Evolutionary conservation across 2,113 vertebrate species (phyloP), one percentile per base, ranked within the genome.

Genomic region (Gadus macrocephalus): DNA sequence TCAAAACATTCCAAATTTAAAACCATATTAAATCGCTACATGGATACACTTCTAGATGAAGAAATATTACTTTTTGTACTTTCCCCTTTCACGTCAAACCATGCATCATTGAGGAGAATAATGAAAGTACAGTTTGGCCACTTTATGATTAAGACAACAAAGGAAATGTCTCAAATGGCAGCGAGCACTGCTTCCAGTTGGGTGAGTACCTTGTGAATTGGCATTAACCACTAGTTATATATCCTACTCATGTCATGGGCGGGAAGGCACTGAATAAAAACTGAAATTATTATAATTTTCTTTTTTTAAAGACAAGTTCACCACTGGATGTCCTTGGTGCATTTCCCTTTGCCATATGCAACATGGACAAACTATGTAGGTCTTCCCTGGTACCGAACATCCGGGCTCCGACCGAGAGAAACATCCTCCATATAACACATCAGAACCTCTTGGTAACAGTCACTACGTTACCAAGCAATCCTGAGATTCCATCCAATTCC

Each of bases 231-330:
- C 2, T 49, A 49, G 8, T 49, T 49, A 49, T 49, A 49, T 53
- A 70, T 72, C 73, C 68, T 72, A 63, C 63, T 63, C 56, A 67
- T 64, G 19, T 78, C 25, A 73, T 74, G 80, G 69, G 60, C 78
- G 79, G 78, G 72, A 88, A 89, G 89, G 87, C 89, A 90, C 87
- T 74, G 76, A 85, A 71, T 25, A 83, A 79, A 68, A 71, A 63
- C 71, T 64, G 77, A 74, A 69, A 55, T 14, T 74, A 66, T n/a
- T n/a, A n/a, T n/a, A n/a, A n/a, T 76, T 35, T 35, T 35, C 4
- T 35, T 35, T 1, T 35, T 35, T 74, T 5, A 69, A 66, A 63
- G 19, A 38, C 64, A 35, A 35, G 14, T 35, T 72, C 62, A 73
- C 58, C 71, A 4, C 1, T 42, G 67, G 60, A 64, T 15, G 17